These are phyloP conservation scores for Eupithecia subumbrata DNA, from an alignment of 2,888 invertebrate species.

Conservation along the genomic window DNA sequence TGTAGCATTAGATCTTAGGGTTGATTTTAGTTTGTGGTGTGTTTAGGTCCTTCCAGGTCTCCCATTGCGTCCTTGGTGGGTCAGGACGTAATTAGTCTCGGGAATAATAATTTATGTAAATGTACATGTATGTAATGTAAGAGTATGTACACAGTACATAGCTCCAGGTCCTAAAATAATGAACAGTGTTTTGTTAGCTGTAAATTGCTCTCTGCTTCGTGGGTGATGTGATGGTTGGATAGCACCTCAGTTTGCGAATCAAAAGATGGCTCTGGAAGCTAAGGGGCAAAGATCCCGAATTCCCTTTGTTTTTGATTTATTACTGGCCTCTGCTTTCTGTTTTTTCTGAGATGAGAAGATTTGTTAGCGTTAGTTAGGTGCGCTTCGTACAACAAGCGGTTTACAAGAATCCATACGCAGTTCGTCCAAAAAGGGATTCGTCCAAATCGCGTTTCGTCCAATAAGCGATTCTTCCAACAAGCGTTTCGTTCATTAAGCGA, in stretches of 20 bases:
- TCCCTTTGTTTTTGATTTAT: no score
- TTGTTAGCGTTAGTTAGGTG: no score
- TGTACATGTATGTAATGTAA: slow-evolving; percentile 62
- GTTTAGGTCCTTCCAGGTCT: slow-evolving; percentile 70
- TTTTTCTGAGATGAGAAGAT: not conserved
- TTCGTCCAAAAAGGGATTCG: no score
- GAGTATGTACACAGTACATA: slow-evolving; percentile 47
- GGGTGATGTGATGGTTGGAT: not conserved
- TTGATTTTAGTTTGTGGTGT: slow-evolving; percentile 38
- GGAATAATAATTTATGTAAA: slow-evolving; percentile 83
- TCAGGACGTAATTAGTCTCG: slow-evolving; percentile 81
- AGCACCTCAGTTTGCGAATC: not conserved
- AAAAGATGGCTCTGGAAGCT: not conserved
- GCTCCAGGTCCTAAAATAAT: slow-evolving; percentile 52
- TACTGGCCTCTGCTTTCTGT: not conserved
- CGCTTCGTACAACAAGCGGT: no score
- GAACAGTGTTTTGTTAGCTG: slow-evolving; percentile 46
- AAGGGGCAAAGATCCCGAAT: not conserved
- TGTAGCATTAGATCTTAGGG: slow-evolving; percentile 42
- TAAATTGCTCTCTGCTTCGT: slow-evolving; percentile 36
- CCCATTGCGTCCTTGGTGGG: slow-evolving; percentile 75
- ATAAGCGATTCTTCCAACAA: no score
- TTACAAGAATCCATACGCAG: no score
- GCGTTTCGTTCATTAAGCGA: no score
- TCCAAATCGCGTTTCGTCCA: no score